Evolutionary conservation across 2,888 invertebrate genomes (phyloP).

Genomic region (Epinotia nisella): DNA sequence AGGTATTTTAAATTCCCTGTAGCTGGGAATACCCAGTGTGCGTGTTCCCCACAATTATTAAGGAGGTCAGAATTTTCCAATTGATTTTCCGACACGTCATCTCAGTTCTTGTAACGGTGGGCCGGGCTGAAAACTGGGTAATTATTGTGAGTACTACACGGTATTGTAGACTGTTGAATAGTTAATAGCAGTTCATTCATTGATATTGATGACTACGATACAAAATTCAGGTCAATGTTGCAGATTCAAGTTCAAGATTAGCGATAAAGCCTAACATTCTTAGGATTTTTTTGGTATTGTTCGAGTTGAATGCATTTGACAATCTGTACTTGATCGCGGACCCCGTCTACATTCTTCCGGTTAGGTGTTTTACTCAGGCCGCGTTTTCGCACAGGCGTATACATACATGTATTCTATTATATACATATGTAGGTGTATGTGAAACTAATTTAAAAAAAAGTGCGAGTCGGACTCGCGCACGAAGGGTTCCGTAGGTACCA

Average conservation of each 20-base stretch:
- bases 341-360: neutral
- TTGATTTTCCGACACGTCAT: constrained; percentile 8
- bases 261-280: neutral
- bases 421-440: no score
- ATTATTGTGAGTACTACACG: no score
- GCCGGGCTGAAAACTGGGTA: neutral
- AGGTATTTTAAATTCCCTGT: neutral
- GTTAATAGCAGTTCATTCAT: constrained; percentile 34
- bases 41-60: neutral
- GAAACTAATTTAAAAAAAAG: no score
- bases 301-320: neutral
- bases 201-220: constrained; percentile 1
- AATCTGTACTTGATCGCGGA: neutral
- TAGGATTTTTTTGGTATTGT: neutral
- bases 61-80: constrained; percentile 6
- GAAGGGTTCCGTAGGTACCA: no score
- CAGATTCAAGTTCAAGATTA: constrained; percentile 36
- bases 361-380: neutral
- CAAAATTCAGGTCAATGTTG: constrained; percentile 39
- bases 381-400: no score
- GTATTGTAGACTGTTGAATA: neutral
- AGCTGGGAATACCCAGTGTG: neutral
- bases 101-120: neutral
- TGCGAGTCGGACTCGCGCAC: no score
- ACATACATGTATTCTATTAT: no score